Evolutionary conservation across 2,888 invertebrate genomes (phyloP).

Genomic region (Proisotoma minuta): DNA sequence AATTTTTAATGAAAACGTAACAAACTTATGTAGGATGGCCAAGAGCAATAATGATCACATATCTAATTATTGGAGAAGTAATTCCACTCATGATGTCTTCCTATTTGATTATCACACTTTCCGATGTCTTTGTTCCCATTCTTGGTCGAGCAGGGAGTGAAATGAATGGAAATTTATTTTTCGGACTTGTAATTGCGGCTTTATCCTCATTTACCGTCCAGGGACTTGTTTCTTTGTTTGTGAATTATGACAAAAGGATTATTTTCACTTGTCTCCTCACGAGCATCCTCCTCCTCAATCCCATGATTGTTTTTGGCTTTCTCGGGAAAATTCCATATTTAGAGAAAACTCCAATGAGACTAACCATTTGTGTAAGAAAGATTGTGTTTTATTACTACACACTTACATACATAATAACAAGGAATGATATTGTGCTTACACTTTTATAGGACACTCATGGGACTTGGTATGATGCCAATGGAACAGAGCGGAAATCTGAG

Average conservation of each 20-base stretch:
- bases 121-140: conserved; percentile 45
- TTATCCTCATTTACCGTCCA: conserved; percentile 32
- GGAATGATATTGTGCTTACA: background rate
- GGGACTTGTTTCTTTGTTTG: conserved; percentile 40
- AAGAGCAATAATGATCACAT: conserved; percentile 28
- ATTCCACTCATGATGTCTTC: conserved; percentile 38
- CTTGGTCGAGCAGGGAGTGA: conserved; percentile 42
- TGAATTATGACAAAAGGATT: conserved; percentile 25
- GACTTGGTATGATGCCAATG: conserved; percentile 33
- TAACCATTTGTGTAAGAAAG: conserved; percentile 38
- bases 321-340: conserved; percentile 44
- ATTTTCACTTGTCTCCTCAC: conserved; percentile 26
- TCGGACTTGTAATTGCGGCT: conserved; percentile 35
- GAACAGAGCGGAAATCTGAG: conserved; percentile 29
- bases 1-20: background rate
- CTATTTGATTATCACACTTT: conserved; percentile 31
- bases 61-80: conserved; percentile 39
- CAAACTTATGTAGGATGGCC: conserved; percentile 27
- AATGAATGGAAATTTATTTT: conserved; percentile 42
- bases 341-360: conserved; percentile 45
- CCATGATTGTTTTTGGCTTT: conserved; percentile 40
- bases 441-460: conserved; percentile 36
- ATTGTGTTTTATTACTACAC: background rate
- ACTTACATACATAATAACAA: background rate
- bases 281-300: conserved; percentile 35